These are phyloP conservation scores for Melinaea marsaeus DNA, from an alignment of 2,888 invertebrate species.

Conservation along the genomic window DNA sequence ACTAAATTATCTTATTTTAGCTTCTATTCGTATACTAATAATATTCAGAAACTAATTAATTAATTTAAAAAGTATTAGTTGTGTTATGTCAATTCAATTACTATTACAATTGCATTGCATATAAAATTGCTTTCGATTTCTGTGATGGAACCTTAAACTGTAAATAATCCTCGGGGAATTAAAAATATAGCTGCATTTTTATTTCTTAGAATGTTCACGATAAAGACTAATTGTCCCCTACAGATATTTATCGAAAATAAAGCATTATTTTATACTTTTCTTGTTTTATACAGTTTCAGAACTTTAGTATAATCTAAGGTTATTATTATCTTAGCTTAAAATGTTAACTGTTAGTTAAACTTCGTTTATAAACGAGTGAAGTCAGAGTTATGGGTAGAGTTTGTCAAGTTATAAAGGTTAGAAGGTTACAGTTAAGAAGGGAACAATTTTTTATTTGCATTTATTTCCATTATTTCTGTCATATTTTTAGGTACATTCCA, in stretches of 20 bases:
- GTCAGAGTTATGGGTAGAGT: too few species aligned
- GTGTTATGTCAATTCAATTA: not conserved
- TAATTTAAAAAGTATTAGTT: too few species aligned
- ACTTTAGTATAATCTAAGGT: not conserved
- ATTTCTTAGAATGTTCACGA: constrained; percentile 32
- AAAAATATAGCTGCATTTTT: constrained; percentile 38
- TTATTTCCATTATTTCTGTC: too few species aligned
- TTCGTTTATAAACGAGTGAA: too few species aligned
- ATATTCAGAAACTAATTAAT: too few species aligned
- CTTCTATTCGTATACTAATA: too few species aligned
- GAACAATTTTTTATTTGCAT: too few species aligned
- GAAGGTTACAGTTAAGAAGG: too few species aligned
- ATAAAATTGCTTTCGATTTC: not conserved
- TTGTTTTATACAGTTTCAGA: not conserved
- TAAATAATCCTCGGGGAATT: constrained; percentile 42
- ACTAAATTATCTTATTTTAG: too few species aligned
- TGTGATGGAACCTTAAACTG: constrained; percentile 11
- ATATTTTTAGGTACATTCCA: too few species aligned
- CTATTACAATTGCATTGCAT: not conserved
- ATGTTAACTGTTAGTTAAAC: not conserved
- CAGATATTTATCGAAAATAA: constrained; percentile 19
- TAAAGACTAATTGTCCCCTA: constrained; percentile 27
- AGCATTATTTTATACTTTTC: not conserved
- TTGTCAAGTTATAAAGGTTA: too few species aligned
- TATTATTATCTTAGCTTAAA: not conserved